Conservation (phyloP, 2,888 invertebrate species). For the Baccha elongata region DNA sequence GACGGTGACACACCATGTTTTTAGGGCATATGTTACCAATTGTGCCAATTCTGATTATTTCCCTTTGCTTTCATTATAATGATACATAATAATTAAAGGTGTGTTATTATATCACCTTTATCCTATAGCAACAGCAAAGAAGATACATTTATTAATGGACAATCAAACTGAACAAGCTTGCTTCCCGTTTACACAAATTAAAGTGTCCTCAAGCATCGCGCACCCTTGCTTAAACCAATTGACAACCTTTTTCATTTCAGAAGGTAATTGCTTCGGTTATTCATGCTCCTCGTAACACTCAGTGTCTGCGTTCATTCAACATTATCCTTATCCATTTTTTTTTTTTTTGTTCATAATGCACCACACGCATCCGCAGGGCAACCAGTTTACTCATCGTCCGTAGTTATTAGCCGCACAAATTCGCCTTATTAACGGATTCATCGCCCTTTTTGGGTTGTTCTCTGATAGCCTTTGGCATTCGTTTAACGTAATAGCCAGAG, state of each 20-base stretch:
- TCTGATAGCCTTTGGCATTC: slow-evolving; percentile 26
- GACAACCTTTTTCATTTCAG: slow-evolving; percentile 26
- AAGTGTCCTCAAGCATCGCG: slow-evolving; percentile 29
- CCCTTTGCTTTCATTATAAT: too few relatives aligned
- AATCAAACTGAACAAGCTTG: neutral
- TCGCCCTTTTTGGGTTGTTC: slow-evolving; percentile 41
- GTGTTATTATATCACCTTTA: too few relatives aligned
- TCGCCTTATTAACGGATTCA: slow-evolving; percentile 52
- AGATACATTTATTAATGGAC: neutral
- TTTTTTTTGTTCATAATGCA: slow-evolving; percentile 7
- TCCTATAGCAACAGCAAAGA: neutral
- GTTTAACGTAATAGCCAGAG: slow-evolving; percentile 51
- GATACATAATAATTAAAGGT: neutral
- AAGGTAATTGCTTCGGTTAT: slow-evolving; percentile 33
- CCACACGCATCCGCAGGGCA: slow-evolving; percentile 34
- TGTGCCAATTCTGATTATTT: too few relatives aligned
- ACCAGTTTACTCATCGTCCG: slow-evolving; percentile 9
- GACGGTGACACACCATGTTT: too few relatives aligned
- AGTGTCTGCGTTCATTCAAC: slow-evolving; percentile 22
- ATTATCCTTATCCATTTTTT: slow-evolving; percentile 1
- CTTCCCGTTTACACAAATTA: slow-evolving; percentile 4
- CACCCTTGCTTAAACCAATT: slow-evolving; percentile 31
- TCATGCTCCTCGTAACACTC: neutral
- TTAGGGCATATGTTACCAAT: too few relatives aligned
- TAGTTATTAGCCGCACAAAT: slow-evolving; percentile 50